Base-by-base conservation (phyloP, 1,140 invertebrate genomes). In the Euwallacea fornicatus region DNA sequence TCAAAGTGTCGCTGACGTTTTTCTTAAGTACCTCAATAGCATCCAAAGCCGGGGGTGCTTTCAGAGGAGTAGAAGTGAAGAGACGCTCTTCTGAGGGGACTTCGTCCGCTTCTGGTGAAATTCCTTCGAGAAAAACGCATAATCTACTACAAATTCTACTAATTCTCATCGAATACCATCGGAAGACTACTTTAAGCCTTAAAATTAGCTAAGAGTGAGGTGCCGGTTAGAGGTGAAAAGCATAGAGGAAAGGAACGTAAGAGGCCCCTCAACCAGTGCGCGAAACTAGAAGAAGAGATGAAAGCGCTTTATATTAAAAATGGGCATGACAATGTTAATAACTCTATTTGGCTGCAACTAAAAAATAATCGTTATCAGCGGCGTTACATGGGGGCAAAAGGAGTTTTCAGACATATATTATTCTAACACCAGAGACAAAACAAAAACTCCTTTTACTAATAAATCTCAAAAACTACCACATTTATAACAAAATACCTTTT, bases 1-100 rank as follows among this genome's bases (percentile, higher is more conserved):
- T 79, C 15, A 81, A 68, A 11, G 79, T 81, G 59, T 81, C 80
- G 69, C 72, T 76, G 15, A 81, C 78, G 16, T 81, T 78, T 69
- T 74, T 75, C 71, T 79, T 81, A 16, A 81, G 69, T 53, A 76
- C 44, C 56, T 75, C 78, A 10, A 81, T 78, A 0, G 74, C 75
- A 53, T 80, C 77, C 7, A 43, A 60, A 8, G 9, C 58, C 16
- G 54, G 68, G 47, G 11, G 13, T 21, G 41, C 67, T 72, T 73
- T 75, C 44, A 71, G 10, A 16, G 75, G 72, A 21, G 75, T 76
- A 0, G 75, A 76, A 56, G 74, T 64, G 59, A 75, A 61, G 41
- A 74, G n/a, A 60, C 9, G 11, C 65, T 64, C 16, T 41, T 66
- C 10, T 72, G 64, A 13, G 8, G 16, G 42, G 42, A 66, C 43